Base-by-base conservation (phyloP, 2,113 vertebrate species). In the Vimba vimba region DNA sequence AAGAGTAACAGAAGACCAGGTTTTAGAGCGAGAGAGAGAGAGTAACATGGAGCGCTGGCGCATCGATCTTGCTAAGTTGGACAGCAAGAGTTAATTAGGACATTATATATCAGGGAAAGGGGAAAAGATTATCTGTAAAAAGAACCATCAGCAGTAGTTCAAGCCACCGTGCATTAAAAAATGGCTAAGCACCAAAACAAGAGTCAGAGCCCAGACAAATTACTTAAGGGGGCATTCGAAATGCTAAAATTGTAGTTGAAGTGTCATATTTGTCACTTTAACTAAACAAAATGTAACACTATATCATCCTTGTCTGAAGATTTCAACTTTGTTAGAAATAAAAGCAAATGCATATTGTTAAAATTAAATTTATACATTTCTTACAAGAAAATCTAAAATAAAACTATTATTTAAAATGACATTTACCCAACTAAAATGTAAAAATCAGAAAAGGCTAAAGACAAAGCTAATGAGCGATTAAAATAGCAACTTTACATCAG, bases 51-150 rank as follows among this genome's bases (percentile, higher is more conserved):
- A 21, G 8, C 10, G 2, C 3, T 77, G 59, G 59, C 27, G 10
- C 30, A 83, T 83, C 7, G 81, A 83, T 73, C 47, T 33, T 33
- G 33, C 33, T 33, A 33, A 33, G 33, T 36, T 66, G n/a, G 81
- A 73, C 30, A 39, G 36, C 47, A n/a, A 50, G 52, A 64, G 43
- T 62, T 55, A 83, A 82, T 82, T 59, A 77, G 66, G 25, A 71
- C 33, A 80, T 71, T 36, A 17, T 27, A 79, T 25, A 39, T 12
- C 60, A 79, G 76, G 25, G 17, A 55, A 64, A 33, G 43, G 62
- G 25, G 15, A 43, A 79, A 52, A 27, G 50, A 79, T 71, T 59
- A 85, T 71, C 64, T 85, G 27, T 85, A 4, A 85, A 45, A 43
- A 36, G 6, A 85, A 45, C 27, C 7, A 0, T 50, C 73, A 77